phyloP scores from a whole-genome alignment of 2,113 vertebrate species.

The Hippocampus barbouri region DNA sequence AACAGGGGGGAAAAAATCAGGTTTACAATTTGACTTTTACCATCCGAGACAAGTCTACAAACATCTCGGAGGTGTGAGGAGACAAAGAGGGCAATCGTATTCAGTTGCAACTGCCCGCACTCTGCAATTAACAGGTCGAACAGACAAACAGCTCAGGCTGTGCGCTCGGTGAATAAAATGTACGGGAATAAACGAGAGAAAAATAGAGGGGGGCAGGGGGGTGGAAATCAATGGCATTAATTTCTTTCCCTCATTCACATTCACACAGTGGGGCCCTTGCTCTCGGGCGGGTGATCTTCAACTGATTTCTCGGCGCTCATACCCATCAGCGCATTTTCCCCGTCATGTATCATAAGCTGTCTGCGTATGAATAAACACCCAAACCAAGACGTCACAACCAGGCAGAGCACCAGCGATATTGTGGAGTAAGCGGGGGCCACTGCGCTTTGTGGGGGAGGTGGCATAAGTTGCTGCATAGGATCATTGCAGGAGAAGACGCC shows the following conservation, averaged over 20 bases:
- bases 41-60: constrained; percentile 46
- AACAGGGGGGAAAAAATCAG: constrained; percentile 37
- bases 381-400: constrained; percentile 49
- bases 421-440: constrained; percentile 7
- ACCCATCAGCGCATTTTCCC: constrained; percentile 62
- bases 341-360: constrained; percentile 65
- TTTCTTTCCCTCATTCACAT: constrained; percentile 66
- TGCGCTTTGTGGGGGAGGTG: constrained; percentile 20
- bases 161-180: constrained; percentile 61
- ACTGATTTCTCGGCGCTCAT: constrained; percentile 59
- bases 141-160: constrained; percentile 54
- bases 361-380: constrained; percentile 48
- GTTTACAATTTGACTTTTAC: constrained; percentile 60
- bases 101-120: constrained; percentile 41
- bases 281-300: constrained; percentile 60
- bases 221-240: constrained; percentile 45
- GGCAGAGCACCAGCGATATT: constrained; percentile 42
- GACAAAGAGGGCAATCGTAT: constrained; percentile 50
- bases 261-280: constrained; percentile 55
- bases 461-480: constrained; percentile 33
- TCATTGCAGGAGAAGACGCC: constrained; percentile 57
- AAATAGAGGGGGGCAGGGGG: background rate
- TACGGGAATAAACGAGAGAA: constrained; percentile 58
- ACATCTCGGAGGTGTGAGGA: constrained; percentile 39
- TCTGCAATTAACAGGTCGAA: constrained; percentile 46